Evolutionary conservation across 2,888 invertebrate species (phyloP), one percentile per base, ranked within the genome.

Genomic region (Linnaemya vulpina): DNA sequence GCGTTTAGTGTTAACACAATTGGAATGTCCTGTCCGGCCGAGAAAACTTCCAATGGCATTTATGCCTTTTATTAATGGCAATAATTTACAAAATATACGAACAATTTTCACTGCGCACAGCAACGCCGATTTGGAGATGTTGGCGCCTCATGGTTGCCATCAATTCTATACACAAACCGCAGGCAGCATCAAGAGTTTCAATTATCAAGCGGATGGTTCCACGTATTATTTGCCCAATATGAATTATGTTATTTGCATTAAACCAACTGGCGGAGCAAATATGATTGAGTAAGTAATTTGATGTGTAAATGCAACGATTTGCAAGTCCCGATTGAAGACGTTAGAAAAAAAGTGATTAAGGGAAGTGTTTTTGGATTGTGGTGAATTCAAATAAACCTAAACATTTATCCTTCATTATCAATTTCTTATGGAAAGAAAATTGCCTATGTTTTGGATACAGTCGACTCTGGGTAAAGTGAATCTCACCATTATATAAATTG

Each of bases 191-290:
- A 94, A 94, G 78, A 91, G 90, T 60, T 95, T 96, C 87, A 95
- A 95, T 89, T 95, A 93, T 88, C 94, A 94, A 88, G 93, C 93
- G 0, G 86, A 90, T 0, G 94, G 94, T 0, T 94, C 94, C 0
- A 82, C 83, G n/a, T 86, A 86, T 46, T 95, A 95, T 87, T 94
- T 94, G 81, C 93, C 93, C 0, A 93, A 93, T 84, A 88, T 94
- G 80, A 92, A 93, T 1, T 96, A 96, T 87, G 94, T 95, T 0
- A 94, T 95, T 0, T 95, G 95, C 90, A 95, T 96, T 89, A 94
- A 93, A 87, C 89, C 91, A 1, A 73, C 74, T 15, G 38, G 88
- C 10, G 88, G 87, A 9, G 89, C 90, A 65, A 88, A 87, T 35
- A 89, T 89, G 87, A 90, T 92, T 51, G 89, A 91, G 92, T 92